Conservation (phyloP, 1,140 invertebrate species). For the Idris sp. region DNA sequence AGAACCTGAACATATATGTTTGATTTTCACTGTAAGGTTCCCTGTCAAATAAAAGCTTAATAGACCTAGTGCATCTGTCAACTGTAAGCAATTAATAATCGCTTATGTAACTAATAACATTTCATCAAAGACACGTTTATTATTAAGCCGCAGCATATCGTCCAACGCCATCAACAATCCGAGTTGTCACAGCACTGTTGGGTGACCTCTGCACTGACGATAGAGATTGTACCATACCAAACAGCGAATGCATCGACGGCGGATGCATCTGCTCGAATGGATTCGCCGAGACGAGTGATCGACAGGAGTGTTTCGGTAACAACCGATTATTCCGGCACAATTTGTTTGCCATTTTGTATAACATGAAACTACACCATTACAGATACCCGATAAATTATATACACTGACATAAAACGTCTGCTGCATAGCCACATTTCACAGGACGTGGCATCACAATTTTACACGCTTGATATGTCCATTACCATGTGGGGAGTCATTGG, state of each 20-base stretch:
- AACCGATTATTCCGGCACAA: constrained; percentile 25
- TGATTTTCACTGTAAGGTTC: too few species aligned
- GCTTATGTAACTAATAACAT: constrained; percentile 50
- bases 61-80: constrained; percentile 23
- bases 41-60: not conserved
- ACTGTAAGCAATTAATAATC: constrained; percentile 53
- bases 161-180: constrained; percentile 84
- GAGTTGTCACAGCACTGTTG: constrained; percentile 84
- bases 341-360: constrained; percentile 7
- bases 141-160: constrained; percentile 77
- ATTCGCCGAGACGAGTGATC: constrained; percentile 82
- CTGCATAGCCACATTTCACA: not conserved
- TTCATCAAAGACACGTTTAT: constrained; percentile 55
- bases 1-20: too few species aligned
- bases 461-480: not conserved
- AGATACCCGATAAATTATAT: too few species aligned
- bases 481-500: not conserved
- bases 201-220: constrained; percentile 87
- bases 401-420: not conserved
- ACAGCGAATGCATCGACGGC: constrained; percentile 84
- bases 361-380: too few species aligned
- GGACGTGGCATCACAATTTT: not conserved
- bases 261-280: constrained; percentile 85
- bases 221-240: constrained; percentile 84
- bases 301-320: constrained; percentile 82